Evolutionary conservation across 2,888 invertebrate genomes (phyloP).

Genomic region (Meteorus cinctellus): DNA sequence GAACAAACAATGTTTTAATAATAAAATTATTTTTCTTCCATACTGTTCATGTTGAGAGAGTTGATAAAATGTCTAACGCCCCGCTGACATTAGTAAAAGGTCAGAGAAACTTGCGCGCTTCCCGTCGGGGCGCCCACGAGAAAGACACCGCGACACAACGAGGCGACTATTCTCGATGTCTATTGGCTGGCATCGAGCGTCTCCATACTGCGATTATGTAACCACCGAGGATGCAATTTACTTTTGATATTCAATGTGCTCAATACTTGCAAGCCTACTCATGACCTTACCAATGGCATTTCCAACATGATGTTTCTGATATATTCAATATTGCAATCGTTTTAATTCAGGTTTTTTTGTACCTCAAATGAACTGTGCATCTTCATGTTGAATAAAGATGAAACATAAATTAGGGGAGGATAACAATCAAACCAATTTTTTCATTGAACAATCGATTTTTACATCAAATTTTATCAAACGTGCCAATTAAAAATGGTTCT

Average conservation of each 20-base stretch:
- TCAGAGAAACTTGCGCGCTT: slow-evolving; percentile 56
- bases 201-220: slow-evolving; percentile 44
- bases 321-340: slow-evolving; percentile 1
- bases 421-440: too few relatives aligned
- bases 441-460: too few relatives aligned
- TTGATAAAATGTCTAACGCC: slow-evolving; percentile 22
- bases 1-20: neutral
- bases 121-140: slow-evolving; percentile 40
- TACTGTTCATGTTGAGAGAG: slow-evolving; percentile 4
- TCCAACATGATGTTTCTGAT: slow-evolving; percentile 1
- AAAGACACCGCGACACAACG: slow-evolving; percentile 5
- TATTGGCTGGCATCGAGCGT: slow-evolving; percentile 2
- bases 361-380: neutral
- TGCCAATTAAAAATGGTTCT: too few relatives aligned
- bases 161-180: slow-evolving; percentile 14
- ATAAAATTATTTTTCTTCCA: slow-evolving; percentile 20
- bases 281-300: slow-evolving; percentile 38
- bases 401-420: too few relatives aligned
- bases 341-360: neutral
- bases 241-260: slow-evolving; percentile 44
- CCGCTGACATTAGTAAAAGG: slow-evolving; percentile 58
- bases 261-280: slow-evolving; percentile 21
- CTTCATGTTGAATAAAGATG: too few relatives aligned
- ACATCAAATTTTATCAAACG: too few relatives aligned
- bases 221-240: slow-evolving; percentile 38